Evolutionary conservation across 2,113 vertebrate species (phyloP).

Genomic region (Orycteropus afer): DNA sequence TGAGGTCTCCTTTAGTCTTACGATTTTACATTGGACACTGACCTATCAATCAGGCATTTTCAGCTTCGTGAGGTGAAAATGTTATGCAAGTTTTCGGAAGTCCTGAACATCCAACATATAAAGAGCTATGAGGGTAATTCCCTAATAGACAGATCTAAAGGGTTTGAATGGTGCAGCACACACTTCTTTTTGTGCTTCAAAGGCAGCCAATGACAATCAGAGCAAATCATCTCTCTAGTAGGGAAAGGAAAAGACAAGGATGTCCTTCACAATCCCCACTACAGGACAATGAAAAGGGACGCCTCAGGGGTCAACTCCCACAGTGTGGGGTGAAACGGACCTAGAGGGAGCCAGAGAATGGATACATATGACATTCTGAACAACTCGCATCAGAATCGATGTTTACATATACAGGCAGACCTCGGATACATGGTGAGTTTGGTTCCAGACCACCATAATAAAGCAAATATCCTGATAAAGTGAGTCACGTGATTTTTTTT

Average conservation of each 20-base stretch:
- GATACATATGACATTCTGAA: neutral
- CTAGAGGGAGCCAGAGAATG: neutral
- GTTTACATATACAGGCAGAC: too few relatives aligned
- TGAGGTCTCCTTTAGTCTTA: neutral
- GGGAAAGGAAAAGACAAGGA: neutral
- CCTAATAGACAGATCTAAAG: neutral
- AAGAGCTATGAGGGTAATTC: neutral
- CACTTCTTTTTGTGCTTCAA: neutral
- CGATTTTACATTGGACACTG: neutral
- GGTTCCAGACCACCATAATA: too few relatives aligned
- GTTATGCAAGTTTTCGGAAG: neutral
- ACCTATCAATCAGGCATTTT: neutral
- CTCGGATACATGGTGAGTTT: too few relatives aligned
- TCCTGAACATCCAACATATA: neutral
- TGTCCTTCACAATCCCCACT: too few relatives aligned
- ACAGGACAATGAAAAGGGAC: neutral
- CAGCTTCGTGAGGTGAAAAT: neutral
- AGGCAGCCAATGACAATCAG: neutral
- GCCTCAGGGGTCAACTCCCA: accelerated
- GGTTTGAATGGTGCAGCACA: neutral
- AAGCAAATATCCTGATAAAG: too few relatives aligned
- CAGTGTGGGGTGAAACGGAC: neutral
- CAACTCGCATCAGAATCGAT: too few relatives aligned
- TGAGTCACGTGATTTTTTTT: too few relatives aligned
- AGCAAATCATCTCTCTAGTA: neutral